A percentile compares a stretch with the other conserved stretches of the same genome.
phyloP scores from a whole-genome alignment of 1,140 invertebrate genomes.

The Neodiprion fabricii region DNA sequence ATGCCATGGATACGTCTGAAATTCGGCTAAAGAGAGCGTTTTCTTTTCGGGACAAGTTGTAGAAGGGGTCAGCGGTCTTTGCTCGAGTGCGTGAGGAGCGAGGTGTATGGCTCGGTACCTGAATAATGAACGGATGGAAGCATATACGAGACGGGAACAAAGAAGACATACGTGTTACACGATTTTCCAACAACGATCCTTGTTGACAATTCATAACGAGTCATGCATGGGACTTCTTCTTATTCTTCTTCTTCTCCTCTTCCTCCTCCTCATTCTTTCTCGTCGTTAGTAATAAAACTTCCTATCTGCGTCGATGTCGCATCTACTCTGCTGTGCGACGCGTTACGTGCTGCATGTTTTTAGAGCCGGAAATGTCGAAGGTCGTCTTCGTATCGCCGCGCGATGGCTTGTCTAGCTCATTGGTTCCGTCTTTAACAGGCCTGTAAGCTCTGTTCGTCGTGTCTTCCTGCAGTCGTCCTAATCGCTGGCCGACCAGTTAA shows the following conservation, averaged over 20 bases:
- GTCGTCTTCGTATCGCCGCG: background rate
- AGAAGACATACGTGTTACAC: no score
- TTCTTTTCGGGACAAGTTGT: no score
- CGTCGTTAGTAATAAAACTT: background rate
- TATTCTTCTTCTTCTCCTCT: background rate
- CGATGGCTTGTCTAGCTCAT: background rate
- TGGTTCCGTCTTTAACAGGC: background rate
- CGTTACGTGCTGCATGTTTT: conserved; percentile 1
- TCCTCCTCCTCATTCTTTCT: no score
- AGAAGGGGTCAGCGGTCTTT: no score
- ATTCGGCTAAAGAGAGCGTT: no score
- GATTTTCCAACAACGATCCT: background rate
- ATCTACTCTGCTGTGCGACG: background rate
- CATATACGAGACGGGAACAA: no score
- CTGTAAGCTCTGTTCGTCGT: background rate
- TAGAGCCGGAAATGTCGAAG: background rate
- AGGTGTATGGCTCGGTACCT: no score
- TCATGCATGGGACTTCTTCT: background rate
- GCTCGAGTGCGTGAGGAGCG: no score
- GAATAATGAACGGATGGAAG: no score
- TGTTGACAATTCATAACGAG: background rate
- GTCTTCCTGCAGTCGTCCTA: background rate
- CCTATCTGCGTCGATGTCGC: background rate
- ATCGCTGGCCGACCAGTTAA: background rate
- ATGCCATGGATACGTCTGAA: background rate